phyloP scores from a whole-genome alignment of 2,888 invertebrate species.

The Odontomyia ornata region DNA sequence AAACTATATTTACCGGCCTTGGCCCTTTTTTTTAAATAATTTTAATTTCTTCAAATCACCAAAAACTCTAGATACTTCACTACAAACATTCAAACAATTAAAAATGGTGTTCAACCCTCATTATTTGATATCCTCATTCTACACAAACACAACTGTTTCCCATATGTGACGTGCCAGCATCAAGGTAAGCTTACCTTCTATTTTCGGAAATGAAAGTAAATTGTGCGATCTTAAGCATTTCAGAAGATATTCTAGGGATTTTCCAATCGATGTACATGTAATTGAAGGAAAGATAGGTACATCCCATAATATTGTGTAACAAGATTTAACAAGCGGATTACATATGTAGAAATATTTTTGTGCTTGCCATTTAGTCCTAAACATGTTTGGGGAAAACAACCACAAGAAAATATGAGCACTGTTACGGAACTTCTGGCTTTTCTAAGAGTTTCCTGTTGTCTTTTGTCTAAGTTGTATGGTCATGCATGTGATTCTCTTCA shows the following conservation, averaged over 20 bases:
- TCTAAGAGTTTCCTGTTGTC: no score
- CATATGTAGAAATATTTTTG: background rate
- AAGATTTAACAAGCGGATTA: background rate
- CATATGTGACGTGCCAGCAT: background rate
- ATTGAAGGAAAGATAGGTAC: background rate
- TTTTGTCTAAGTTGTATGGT: no score
- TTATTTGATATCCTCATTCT: no score
- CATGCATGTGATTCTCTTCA: no score
- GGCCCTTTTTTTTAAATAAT: no score
- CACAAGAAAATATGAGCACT: no score
- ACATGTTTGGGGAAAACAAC: background rate
- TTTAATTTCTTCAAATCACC: background rate
- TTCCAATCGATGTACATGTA: conserved; percentile 10
- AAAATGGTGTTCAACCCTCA: background rate
- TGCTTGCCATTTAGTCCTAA: background rate
- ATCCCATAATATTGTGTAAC: background rate
- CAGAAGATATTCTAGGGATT: background rate
- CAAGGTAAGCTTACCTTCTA: background rate
- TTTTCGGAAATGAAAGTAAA: background rate
- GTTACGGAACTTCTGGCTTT: no score
- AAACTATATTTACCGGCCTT: no score
- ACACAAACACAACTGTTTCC: background rate
- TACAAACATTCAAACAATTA: background rate
- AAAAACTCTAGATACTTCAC: background rate
- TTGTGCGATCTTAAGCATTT: background rate